Percentiles rank a stretch among this genome's conserved stretches.
Evolutionary conservation across 2,888 invertebrate genomes (phyloP).

Genomic region (Exocentrus adspersus): DNA sequence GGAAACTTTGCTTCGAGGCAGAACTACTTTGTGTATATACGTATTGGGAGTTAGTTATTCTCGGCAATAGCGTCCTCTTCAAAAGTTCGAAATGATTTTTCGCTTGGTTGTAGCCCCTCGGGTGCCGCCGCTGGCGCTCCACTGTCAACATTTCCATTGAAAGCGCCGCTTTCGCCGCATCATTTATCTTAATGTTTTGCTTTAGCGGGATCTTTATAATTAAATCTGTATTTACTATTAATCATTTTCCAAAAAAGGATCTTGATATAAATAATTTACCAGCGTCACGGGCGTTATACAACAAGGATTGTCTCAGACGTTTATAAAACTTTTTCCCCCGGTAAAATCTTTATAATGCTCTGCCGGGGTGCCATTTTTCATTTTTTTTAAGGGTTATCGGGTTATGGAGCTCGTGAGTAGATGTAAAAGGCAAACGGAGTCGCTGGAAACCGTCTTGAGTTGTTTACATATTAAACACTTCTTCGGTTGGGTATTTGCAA

Average conservation of each 20-base stretch:
- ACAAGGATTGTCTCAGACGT: slow-evolving; percentile 4
- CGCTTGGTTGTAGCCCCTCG: no score
- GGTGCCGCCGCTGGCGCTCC: no score
- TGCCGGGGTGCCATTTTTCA: not conserved
- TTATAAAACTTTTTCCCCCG: not conserved
- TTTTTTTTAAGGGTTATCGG: not conserved
- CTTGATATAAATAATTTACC: slow-evolving; percentile 14
- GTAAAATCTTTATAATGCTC: no score
- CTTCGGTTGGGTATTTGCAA: not conserved
- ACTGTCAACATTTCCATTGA: slow-evolving; percentile 6
- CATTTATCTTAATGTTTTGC: slow-evolving; percentile 15
- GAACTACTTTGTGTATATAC: no score
- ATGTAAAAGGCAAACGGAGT: no score
- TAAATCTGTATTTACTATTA: slow-evolving; percentile 16
- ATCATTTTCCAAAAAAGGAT: not conserved
- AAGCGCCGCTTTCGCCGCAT: slow-evolving; percentile 4
- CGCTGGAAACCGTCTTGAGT: no score
- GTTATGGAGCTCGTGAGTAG: not conserved
- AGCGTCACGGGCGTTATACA: not conserved
- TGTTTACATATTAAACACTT: slow-evolving; percentile 1
- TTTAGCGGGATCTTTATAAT: slow-evolving; percentile 15
- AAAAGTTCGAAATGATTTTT: no score
- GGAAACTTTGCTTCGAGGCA: no score
- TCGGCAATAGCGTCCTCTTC: no score
- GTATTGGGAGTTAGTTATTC: no score